Percentiles rank a stretch among this genome's conserved stretches.
These are phyloP conservation scores for Ariopsis seemanni DNA, from an alignment of 2,113 vertebrate genomes.

Conservation along the genomic window DNA sequence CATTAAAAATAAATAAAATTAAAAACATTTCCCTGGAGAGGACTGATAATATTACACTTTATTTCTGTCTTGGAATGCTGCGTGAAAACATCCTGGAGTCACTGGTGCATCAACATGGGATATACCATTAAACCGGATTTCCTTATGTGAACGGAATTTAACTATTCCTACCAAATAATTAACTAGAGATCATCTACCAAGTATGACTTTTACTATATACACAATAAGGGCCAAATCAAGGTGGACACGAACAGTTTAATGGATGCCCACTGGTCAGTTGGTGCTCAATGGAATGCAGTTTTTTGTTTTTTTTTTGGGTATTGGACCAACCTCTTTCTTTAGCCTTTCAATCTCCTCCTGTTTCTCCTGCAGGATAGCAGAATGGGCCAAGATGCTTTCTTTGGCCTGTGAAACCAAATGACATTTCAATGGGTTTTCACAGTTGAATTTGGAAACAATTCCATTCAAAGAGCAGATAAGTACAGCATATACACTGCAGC, in stretches of 20 bases:
- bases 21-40: neutral
- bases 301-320: too few relatives aligned
- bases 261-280: neutral
- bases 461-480: neutral
- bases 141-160: neutral
- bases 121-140: neutral
- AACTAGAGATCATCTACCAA: neutral
- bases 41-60: neutral
- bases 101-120: neutral
- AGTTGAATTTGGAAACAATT: neutral
- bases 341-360: conserved; percentile 69
- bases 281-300: neutral
- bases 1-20: too few relatives aligned
- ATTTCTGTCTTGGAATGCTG: neutral
- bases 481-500: neutral
- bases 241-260: neutral
- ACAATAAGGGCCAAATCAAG: neutral
- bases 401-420: conserved; percentile 56
- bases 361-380: conserved; percentile 66
- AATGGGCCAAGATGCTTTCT: conserved; percentile 74
- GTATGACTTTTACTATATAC: neutral
- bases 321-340: conserved; percentile 67
- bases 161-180: neutral
- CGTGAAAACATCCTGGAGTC: neutral
- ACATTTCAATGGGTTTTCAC: neutral